Conservation (phyloP, 2,113 vertebrate species). For the Trochalopteron elliotii region DNA sequence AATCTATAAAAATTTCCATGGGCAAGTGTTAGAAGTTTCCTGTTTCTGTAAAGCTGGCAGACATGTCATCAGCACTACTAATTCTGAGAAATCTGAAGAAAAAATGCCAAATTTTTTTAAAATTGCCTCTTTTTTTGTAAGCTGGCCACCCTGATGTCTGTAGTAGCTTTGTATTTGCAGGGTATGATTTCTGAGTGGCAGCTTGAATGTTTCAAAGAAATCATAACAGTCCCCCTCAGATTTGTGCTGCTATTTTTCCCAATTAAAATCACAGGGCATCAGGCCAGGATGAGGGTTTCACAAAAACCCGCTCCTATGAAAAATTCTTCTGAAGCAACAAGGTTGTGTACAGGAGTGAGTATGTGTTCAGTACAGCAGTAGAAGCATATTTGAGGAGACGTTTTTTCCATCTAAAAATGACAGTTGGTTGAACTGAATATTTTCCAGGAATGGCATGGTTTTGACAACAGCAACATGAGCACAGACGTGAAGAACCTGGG, state of each 20-base stretch:
- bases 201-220: not conserved
- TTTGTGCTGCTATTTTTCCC: not conserved
- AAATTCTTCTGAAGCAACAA: not conserved
- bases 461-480: not conserved
- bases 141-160: not conserved
- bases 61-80: not conserved
- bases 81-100: not conserved
- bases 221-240: not conserved
- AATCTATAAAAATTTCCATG: not conserved
- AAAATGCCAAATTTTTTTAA: not conserved
- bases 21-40: not conserved
- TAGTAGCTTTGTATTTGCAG: not conserved
- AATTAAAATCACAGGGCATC: not conserved
- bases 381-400: not conserved
- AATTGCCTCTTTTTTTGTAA: not conserved
- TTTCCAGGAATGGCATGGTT: not conserved
- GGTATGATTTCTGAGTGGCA: not conserved
- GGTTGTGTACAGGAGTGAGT: not conserved
- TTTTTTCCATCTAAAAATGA: not conserved
- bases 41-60: not conserved
- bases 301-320: accelerated
- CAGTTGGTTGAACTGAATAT: not conserved
- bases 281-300: not conserved
- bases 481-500: accelerated
- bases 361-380: accelerated